A percentile compares a stretch with the other conserved stretches of the same genome.
phyloP scores from a whole-genome alignment of 2,113 vertebrate species.

The Hyperopisus bebe region DNA sequence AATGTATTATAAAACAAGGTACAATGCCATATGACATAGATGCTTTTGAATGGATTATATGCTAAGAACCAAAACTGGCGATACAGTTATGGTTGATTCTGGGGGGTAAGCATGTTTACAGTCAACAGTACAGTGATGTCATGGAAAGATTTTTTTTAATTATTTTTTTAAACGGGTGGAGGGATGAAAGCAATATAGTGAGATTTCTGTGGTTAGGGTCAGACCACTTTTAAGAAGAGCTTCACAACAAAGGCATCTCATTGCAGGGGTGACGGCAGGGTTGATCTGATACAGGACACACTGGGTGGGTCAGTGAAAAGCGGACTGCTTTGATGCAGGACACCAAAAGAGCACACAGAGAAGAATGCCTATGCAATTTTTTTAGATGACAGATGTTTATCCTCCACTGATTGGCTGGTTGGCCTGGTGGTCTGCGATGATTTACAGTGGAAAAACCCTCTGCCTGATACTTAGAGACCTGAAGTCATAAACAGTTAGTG shows the following conservation, averaged over 20 bases:
- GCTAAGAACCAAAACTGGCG: background rate
- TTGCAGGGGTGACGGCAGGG: background rate
- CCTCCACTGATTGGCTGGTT: background rate
- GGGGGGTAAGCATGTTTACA: conserved; percentile 54
- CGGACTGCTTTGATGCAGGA: background rate
- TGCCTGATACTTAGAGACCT: background rate
- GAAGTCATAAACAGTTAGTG: conserved; percentile 1
- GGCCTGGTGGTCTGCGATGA: background rate
- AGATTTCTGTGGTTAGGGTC: background rate
- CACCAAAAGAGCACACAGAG: background rate
- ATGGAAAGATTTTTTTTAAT: conserved; percentile 55
- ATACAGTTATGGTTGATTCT: background rate
- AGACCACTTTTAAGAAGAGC: conserved; percentile 2
- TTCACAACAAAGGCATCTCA: background rate
- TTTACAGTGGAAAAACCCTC: background rate
- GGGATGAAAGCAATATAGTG: background rate
- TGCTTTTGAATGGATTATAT: background rate
- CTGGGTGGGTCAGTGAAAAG: background rate
- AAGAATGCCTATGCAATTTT: background rate
- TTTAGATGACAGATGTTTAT: conserved; percentile 8
- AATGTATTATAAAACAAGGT: background rate
- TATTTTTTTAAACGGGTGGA: conserved; percentile 27
- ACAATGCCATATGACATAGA: background rate
- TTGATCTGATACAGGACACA: background rate
- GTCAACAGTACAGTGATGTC: conserved; percentile 56